Conservation (phyloP, 2,888 invertebrate species). For the Tenthredo livida region DNA sequence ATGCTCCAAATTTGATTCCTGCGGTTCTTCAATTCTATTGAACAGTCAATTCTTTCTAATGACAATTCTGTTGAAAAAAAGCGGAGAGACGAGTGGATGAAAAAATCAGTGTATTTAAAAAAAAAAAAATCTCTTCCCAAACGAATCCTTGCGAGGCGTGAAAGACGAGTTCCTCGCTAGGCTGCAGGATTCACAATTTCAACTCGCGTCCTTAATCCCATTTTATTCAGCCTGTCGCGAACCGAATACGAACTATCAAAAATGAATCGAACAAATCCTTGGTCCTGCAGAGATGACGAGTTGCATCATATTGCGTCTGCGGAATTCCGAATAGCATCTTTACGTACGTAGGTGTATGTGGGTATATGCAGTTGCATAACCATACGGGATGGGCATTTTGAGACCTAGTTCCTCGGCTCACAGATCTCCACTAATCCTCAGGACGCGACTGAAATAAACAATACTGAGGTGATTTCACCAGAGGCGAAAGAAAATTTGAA, state of each 20-base stretch:
- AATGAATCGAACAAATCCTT: neutral
- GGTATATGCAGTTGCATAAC: neutral
- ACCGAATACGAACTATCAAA: neutral
- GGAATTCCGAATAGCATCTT: constrained; percentile 1
- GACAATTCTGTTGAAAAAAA: too few relatives aligned
- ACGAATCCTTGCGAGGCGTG: neutral
- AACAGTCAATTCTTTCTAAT: too few relatives aligned
- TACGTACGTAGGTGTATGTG: neutral
- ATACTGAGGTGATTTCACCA: neutral
- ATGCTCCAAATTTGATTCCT: too few relatives aligned
- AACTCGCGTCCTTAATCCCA: neutral
- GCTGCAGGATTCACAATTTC: neutral
- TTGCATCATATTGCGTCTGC: constrained; percentile 6
- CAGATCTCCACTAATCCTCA: neutral
- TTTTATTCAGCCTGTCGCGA: constrained; percentile 20
- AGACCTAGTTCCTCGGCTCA: neutral
- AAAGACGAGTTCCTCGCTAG: neutral
- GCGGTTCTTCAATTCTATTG: too few relatives aligned
- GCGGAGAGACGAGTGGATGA: too few relatives aligned
- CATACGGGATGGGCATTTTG: neutral
- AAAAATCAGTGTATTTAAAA: too few relatives aligned
- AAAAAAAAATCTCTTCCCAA: too few relatives aligned
- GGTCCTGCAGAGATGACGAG: neutral
- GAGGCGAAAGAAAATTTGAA: neutral
- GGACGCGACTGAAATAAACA: neutral